Conservation (phyloP, 2,797 vertebrate species). For the Acanthurus leucopareius region DNA sequence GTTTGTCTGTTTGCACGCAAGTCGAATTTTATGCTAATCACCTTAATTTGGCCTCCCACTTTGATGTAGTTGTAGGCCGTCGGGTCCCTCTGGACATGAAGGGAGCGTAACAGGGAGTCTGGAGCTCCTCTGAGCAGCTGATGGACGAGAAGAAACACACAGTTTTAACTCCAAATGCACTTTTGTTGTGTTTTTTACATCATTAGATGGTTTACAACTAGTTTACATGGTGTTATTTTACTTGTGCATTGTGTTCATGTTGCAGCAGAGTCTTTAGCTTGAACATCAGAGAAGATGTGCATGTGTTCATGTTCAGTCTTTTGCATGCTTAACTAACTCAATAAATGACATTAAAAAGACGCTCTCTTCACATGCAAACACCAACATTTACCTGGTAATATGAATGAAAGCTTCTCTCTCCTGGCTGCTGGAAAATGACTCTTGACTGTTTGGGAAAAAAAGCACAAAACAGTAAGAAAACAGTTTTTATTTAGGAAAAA, state of each 20-base stretch:
- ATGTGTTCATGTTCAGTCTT: not conserved
- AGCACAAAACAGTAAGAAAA: not conserved
- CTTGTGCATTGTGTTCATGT: not conserved
- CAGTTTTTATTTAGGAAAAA: too few relatives aligned
- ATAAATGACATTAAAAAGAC: not conserved
- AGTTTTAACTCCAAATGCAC: not conserved
- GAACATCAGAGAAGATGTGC: not conserved
- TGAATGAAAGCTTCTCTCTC: conserved; percentile 97
- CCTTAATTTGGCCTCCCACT: conserved; percentile 93
- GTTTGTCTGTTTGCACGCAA: not conserved
- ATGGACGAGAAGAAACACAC: not conserved
- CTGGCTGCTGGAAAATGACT: conserved; percentile 96
- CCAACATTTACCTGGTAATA: conserved; percentile 93
- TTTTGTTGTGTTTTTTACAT: not conserved
- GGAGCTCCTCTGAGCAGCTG: conserved; percentile 96
- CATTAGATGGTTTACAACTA: not conserved
- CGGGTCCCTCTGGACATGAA: conserved; percentile 94
- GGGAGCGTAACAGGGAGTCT: conserved; percentile 91
- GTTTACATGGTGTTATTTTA: not conserved
- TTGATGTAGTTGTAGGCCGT: conserved; percentile 91
- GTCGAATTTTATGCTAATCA: conserved; percentile 50
- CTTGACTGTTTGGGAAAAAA: conserved; percentile 86
- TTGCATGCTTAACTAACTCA: not conserved
- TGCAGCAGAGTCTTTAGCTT: not conserved
- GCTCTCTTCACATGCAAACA: not conserved